These are phyloP conservation scores for Grallaria varia DNA, from an alignment of 2,113 vertebrate genomes.

Conservation along the genomic window DNA sequence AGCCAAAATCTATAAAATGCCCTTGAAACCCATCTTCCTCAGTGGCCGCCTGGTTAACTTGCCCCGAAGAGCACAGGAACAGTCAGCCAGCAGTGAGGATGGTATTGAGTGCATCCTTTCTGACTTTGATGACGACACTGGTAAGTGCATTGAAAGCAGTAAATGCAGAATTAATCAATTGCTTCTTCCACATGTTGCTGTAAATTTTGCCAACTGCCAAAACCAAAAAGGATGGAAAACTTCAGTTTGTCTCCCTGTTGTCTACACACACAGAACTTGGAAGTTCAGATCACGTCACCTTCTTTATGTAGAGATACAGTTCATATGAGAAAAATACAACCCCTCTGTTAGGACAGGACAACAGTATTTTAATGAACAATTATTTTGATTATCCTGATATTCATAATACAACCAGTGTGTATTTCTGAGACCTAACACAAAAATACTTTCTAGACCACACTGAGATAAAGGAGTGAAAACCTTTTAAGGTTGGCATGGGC, in stretches of 20 bases:
- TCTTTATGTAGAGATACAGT: neutral
- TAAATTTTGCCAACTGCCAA: neutral
- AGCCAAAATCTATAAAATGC: conserved; percentile 98
- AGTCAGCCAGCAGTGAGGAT: conserved; percentile 89
- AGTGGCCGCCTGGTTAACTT: conserved; percentile 86
- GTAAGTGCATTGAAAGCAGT: conserved; percentile 61
- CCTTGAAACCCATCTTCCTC: conserved; percentile 91
- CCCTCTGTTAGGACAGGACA: neutral
- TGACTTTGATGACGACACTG: conserved; percentile 94
- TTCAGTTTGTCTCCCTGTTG: neutral
- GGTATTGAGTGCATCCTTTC: conserved; percentile 88
- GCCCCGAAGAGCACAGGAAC: conserved; percentile 83
- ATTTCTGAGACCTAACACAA: neutral
- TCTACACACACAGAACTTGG: neutral
- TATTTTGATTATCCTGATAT: neutral
- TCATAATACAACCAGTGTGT: neutral
- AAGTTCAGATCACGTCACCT: neutral
- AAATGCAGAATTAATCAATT: neutral
- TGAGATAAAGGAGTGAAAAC: neutral
- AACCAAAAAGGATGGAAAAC: neutral
- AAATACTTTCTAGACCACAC: neutral
- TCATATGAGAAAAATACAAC: neutral
- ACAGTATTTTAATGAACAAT: neutral
- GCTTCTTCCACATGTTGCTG: neutral
- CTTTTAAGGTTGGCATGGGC: neutral